Evolutionary conservation across 1,140 invertebrate genomes (phyloP).

Genomic region (Drosophila aff.): DNA sequence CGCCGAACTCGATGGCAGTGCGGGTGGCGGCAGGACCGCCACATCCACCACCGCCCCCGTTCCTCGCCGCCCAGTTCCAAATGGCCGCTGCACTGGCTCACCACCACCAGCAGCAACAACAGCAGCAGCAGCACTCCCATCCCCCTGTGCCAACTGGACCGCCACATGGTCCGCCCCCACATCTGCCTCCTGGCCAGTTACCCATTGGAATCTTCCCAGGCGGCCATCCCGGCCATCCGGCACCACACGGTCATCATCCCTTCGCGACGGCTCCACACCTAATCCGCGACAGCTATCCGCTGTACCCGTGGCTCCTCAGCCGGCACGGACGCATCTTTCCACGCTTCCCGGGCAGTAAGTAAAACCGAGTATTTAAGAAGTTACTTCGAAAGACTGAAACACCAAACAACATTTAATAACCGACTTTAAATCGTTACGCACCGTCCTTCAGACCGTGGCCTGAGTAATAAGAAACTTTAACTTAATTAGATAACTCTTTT

Average conservation of each 20-base stretch:
- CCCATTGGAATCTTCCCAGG: conserved; percentile 82
- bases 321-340: conserved; percentile 95
- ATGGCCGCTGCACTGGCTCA: conserved; percentile 88
- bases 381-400: no score
- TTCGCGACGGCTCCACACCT: conserved; percentile 87
- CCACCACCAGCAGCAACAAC: conserved; percentile 84
- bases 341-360: conserved; percentile 94
- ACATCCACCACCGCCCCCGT: conserved; percentile 87
- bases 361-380: no score
- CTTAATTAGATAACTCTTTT: background rate
- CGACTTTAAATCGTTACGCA: background rate
- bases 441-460: background rate
- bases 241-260: conserved; percentile 86
- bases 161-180: conserved; percentile 84
- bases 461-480: background rate
- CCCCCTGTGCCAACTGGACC: conserved; percentile 80
- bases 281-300: conserved; percentile 92
- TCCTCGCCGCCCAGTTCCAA: conserved; percentile 89
- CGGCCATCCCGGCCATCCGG: conserved; percentile 77
- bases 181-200: conserved; percentile 86
- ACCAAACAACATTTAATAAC: background rate
- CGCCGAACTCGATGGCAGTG: conserved; percentile 65
- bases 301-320: conserved; percentile 96
- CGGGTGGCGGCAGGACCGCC: conserved; percentile 61
- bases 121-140: conserved; percentile 77